Evolutionary conservation across 1,140 invertebrate genomes (phyloP).

Genomic region (Kradibia gibbosae): DNA sequence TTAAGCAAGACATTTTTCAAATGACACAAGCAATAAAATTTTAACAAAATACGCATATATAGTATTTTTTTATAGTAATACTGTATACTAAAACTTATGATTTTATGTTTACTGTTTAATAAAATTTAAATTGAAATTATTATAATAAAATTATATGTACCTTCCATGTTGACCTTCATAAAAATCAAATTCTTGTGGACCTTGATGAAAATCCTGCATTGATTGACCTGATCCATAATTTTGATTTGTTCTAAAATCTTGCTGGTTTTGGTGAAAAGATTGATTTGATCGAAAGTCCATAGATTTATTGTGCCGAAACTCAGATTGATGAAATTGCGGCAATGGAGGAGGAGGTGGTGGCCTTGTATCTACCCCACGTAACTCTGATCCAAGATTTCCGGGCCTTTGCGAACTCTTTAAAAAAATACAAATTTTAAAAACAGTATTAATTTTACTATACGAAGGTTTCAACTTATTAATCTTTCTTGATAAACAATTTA

Average conservation of each 20-base stretch:
- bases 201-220: conserved; percentile 56
- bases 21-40: no score
- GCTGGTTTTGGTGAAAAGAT: conserved; percentile 60
- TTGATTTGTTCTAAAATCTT: conserved; percentile 53
- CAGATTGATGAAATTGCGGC: conserved; percentile 58
- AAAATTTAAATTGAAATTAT: background rate
- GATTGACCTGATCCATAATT: conserved; percentile 57
- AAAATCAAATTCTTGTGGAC: conserved; percentile 58
- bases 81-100: background rate
- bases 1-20: no score
- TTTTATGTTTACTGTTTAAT: background rate
- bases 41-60: no score
- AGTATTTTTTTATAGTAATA: background rate
- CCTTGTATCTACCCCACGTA: conserved; percentile 42
- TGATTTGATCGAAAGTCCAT: conserved; percentile 60
- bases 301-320: conserved; percentile 59
- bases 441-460: background rate
- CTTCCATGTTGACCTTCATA: conserved; percentile 59
- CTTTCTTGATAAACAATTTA: background rate
- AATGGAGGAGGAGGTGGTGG: conserved; percentile 60
- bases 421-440: conserved; percentile 2
- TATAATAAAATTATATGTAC: conserved; percentile 29
- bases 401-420: conserved; percentile 35
- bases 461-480: background rate
- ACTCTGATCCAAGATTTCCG: conserved; percentile 35